Evolutionary conservation across 1,140 invertebrate genomes (phyloP).

Genomic region (Lepidurus apus): DNA sequence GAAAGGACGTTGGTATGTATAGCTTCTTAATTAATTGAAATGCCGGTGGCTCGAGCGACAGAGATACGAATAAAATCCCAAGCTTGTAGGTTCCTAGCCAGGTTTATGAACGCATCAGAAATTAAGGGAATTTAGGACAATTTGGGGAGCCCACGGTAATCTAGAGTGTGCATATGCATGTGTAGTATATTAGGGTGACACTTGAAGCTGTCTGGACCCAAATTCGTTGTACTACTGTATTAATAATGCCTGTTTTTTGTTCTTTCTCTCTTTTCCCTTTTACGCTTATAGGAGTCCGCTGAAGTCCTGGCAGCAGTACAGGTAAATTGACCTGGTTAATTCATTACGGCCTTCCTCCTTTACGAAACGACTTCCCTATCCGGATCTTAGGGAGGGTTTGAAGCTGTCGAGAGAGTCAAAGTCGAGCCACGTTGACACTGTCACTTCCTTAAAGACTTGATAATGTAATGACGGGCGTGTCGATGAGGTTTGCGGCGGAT

Average conservation of each 20-base stretch:
- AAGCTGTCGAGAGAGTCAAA: background rate
- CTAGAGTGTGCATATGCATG: too few species aligned
- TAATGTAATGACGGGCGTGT: background rate
- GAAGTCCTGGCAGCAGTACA: constrained; percentile 30
- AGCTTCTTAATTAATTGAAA: background rate
- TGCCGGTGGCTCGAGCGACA: background rate
- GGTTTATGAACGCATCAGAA: too few species aligned
- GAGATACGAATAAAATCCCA: too few species aligned
- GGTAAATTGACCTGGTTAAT: constrained; percentile 23
- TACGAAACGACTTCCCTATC: constrained; percentile 10
- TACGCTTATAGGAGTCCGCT: constrained; percentile 23
- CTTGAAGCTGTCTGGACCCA: background rate
- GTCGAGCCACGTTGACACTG: background rate
- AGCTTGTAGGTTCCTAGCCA: too few species aligned
- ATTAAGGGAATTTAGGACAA: too few species aligned
- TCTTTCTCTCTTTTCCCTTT: constrained; percentile 19
- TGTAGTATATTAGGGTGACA: background rate
- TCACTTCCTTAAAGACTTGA: constrained; percentile 6
- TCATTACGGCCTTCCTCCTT: background rate
- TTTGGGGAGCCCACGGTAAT: too few species aligned
- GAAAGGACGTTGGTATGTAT: background rate
- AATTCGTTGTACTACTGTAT: background rate
- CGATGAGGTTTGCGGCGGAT: background rate
- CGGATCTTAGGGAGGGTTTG: background rate
- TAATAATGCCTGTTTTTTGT: background rate